These are phyloP conservation scores for Florisuga fusca DNA, from an alignment of 2,797 vertebrate species.

Conservation along the genomic window DNA sequence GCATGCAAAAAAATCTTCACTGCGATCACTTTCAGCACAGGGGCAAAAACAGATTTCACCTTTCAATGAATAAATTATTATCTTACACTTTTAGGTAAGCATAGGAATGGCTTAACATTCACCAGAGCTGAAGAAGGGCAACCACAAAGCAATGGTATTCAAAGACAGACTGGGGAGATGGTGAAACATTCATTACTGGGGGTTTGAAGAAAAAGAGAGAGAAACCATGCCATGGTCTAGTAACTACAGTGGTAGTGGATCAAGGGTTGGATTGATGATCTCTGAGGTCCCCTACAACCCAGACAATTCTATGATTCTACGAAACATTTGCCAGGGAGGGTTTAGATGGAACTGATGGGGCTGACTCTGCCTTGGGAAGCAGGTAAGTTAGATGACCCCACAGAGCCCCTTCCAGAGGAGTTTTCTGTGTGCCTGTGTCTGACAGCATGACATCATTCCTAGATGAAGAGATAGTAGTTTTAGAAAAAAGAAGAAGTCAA, in stretches of 20 bases:
- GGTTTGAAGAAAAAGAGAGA: too few species aligned
- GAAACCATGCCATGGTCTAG: too few species aligned
- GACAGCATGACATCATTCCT: neutral
- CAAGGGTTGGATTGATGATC: too few species aligned
- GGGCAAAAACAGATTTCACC: neutral
- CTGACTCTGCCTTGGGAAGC: neutral
- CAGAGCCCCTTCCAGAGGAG: too few species aligned
- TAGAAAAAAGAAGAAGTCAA: neutral
- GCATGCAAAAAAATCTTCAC: neutral
- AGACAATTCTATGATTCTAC: too few species aligned
- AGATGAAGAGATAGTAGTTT: neutral
- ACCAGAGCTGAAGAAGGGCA: neutral
- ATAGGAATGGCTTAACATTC: neutral
- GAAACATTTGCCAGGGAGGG: neutral
- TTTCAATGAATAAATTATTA: neutral
- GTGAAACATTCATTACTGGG: neutral
- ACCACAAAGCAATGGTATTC: rapidly evolving
- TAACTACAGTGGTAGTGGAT: too few species aligned
- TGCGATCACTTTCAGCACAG: neutral
- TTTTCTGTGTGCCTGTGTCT: neutral
- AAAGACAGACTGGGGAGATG: neutral
- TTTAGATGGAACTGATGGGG: neutral
- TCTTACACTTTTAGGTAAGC: neutral
- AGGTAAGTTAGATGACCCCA: neutral
- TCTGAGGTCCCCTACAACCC: too few species aligned